Percentiles rank a stretch among this genome's conserved stretches.
Conservation (phyloP, 1,140 invertebrate species). For the Drosophila biarmipes region DNA sequence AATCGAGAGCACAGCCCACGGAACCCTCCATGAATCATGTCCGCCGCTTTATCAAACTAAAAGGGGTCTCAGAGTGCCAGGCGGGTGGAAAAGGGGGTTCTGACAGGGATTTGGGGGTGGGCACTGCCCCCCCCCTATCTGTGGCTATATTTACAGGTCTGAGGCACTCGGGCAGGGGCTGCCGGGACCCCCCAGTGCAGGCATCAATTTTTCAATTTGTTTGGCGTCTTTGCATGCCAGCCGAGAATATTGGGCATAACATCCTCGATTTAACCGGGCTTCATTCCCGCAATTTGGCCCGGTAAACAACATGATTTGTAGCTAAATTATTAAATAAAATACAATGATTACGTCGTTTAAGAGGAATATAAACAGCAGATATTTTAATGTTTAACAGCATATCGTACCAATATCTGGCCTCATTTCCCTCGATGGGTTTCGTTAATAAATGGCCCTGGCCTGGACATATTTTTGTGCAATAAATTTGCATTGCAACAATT, state of each 20-base stretch:
- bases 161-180: neutral
- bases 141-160: slow-evolving; percentile 54
- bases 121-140: slow-evolving; percentile 42
- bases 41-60: slow-evolving; percentile 62
- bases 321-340: neutral
- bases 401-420: no score
- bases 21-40: slow-evolving; percentile 69
- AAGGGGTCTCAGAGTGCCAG: neutral
- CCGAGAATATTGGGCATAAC: slow-evolving; percentile 21
- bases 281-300: neutral
- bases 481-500: slow-evolving; percentile 49
- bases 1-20: slow-evolving; percentile 59
- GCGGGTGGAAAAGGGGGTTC: neutral
- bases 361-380: no score
- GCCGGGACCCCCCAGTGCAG: slow-evolving; percentile 17
- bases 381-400: no score
- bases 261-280: slow-evolving; percentile 3
- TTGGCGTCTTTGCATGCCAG: slow-evolving; percentile 46
- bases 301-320: slow-evolving; percentile 1
- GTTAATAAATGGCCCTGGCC: slow-evolving; percentile 15
- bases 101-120: neutral
- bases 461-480: slow-evolving; percentile 15
- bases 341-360: no score
- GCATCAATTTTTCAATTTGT: slow-evolving; percentile 77
- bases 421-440: neutral